Evolutionary conservation across 2,888 invertebrate species (phyloP).

Genomic region (Ceriagrion tenellum): DNA sequence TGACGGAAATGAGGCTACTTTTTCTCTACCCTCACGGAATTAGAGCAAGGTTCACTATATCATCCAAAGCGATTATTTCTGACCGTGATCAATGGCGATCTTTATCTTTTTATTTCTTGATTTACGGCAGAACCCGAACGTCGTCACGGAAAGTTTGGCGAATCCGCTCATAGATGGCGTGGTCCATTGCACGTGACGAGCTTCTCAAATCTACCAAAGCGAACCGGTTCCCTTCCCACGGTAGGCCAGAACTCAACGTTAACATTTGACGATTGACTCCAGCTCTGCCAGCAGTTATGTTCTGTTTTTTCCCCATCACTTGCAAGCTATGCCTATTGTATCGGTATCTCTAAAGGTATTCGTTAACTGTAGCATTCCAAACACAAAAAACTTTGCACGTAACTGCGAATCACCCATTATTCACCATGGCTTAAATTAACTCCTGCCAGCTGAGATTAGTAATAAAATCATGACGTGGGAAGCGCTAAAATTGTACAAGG

Average conservation of each 20-base stretch:
- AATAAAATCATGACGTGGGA: too few relatives aligned
- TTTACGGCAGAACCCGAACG: background rate
- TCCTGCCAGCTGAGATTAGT: too few relatives aligned
- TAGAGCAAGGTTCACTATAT: background rate
- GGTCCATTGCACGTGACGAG: background rate
- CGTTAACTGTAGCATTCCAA: background rate
- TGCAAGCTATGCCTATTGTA: background rate
- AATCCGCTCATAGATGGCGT: constrained; percentile 15
- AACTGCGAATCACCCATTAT: too few relatives aligned
- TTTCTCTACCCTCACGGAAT: background rate
- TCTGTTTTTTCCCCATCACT: background rate
- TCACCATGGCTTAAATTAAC: too few relatives aligned
- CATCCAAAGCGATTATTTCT: background rate
- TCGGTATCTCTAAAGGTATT: background rate
- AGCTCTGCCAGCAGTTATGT: background rate
- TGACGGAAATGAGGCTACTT: background rate
- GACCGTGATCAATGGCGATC: background rate
- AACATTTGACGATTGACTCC: background rate
- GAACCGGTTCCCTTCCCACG: background rate
- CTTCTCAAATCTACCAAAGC: background rate
- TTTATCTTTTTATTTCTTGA: background rate
- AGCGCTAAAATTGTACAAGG: too few relatives aligned
- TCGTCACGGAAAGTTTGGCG: background rate
- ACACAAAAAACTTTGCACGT: too few relatives aligned
- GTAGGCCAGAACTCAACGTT: background rate